A percentile compares a stretch with the other conserved stretches of the same genome.
Conservation (phyloP, 2,888 invertebrate genomes). For the Ischnus inquisitorius region DNA sequence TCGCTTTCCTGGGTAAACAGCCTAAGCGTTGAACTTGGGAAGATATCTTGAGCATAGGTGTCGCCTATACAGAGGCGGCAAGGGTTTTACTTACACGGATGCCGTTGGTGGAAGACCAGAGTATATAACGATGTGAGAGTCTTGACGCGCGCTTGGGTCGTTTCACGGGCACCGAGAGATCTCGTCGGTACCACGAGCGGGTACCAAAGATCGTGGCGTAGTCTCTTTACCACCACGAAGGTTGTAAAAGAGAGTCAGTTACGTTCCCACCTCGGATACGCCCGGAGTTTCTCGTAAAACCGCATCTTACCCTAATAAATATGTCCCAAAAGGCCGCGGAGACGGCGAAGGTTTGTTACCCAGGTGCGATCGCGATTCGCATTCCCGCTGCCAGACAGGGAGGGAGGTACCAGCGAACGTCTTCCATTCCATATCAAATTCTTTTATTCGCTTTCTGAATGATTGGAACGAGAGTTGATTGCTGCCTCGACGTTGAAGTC, state of each 20-base stretch:
- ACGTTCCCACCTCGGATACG: not conserved
- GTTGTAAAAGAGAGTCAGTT: slow-evolving; percentile 49
- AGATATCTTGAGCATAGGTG: not conserved
- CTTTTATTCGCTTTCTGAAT: slow-evolving; percentile 17
- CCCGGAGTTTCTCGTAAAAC: slow-evolving; percentile 50
- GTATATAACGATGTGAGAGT: slow-evolving; percentile 10
- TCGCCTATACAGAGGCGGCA: not conserved
- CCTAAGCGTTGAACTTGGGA: slow-evolving; percentile 29
- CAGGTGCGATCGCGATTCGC: slow-evolving; percentile 28
- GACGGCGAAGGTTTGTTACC: not conserved
- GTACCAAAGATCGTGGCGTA: slow-evolving; percentile 31
- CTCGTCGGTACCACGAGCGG: slow-evolving; percentile 47
- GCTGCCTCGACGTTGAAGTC: slow-evolving; percentile 15
- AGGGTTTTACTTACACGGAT: not conserved
- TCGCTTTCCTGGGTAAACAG: slow-evolving; percentile 9
- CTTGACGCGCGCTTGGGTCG: slow-evolving; percentile 31
- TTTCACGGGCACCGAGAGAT: slow-evolving; percentile 50
- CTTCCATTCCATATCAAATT: slow-evolving; percentile 33
- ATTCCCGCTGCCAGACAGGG: not conserved
- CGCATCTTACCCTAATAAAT: slow-evolving; percentile 60
- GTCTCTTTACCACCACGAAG: slow-evolving; percentile 37
- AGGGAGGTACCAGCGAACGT: not conserved
- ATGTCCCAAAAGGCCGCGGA: slow-evolving; percentile 18
- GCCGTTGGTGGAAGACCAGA: not conserved
- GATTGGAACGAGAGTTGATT: slow-evolving; percentile 28